phyloP scores from a whole-genome alignment of 2,113 vertebrate species.

The Engystomops pustulosus region DNA sequence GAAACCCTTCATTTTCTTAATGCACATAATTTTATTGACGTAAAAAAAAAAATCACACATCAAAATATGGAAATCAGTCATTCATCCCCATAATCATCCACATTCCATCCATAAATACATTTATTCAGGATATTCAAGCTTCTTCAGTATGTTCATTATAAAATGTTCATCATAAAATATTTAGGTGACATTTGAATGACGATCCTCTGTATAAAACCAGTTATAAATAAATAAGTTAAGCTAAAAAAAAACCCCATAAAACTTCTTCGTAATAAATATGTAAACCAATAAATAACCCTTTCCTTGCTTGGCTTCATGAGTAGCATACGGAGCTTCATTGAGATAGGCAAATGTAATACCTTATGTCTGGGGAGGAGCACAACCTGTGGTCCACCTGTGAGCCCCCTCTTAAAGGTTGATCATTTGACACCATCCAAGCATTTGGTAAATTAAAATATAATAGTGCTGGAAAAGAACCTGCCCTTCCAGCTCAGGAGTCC shows the following conservation, averaged over 20 bases:
- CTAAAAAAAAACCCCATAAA: neutral
- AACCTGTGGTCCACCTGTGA: conserved; percentile 55
- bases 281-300: conserved; percentile 5
- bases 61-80: neutral
- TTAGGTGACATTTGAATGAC: neutral
- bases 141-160: neutral
- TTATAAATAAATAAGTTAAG: conserved; percentile 26
- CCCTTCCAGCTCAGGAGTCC: conserved; percentile 11
- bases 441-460: conserved; percentile 44
- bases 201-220: neutral
- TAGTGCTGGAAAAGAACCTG: conserved; percentile 27
- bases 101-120: conserved; percentile 1
- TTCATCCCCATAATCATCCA: neutral
- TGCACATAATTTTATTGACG: conserved; percentile 7
- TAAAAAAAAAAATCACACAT: conserved; percentile 9
- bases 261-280: neutral
- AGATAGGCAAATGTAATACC: conserved; percentile 4
- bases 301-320: neutral
- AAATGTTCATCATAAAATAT: conserved; percentile 7
- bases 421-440: conserved; percentile 47
- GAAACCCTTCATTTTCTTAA: neutral
- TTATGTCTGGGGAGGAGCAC: conserved; percentile 50
- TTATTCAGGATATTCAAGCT: neutral
- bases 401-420: conserved; percentile 7
- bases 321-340: neutral